These are phyloP conservation scores for Polydrusus pterygomalis DNA, from an alignment of 2,888 invertebrate species.

Conservation along the genomic window DNA sequence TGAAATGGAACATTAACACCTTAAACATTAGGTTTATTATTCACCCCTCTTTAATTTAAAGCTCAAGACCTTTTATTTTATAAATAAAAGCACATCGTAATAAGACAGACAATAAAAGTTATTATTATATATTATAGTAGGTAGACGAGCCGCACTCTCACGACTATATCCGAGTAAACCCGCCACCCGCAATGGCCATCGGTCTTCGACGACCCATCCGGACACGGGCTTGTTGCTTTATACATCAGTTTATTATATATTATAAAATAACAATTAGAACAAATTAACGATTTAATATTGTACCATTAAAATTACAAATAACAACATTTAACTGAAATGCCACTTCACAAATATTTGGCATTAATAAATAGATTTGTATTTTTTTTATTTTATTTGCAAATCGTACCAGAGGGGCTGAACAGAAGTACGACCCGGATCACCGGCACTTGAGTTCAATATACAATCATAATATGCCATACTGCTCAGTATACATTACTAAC, in stretches of 20 bases:
- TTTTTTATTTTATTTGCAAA: constrained; percentile 55
- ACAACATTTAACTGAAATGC: constrained; percentile 71
- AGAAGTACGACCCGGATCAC: constrained; percentile 52
- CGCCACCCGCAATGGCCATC: constrained; percentile 44
- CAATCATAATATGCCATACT: constrained; percentile 47
- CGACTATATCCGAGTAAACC: constrained; percentile 64
- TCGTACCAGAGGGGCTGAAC: constrained; percentile 50
- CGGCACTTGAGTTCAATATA: constrained; percentile 54
- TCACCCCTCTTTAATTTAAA: constrained; percentile 71
- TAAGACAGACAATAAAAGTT: constrained; percentile 69
- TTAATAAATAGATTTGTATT: constrained; percentile 62
- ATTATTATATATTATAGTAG: constrained; percentile 54
- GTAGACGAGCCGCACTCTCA: constrained; percentile 65
- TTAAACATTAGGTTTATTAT: constrained; percentile 68
- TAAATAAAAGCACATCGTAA: constrained; percentile 69
- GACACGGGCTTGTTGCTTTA: constrained; percentile 54
- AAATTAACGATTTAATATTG: constrained; percentile 71
- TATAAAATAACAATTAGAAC: constrained; percentile 72
- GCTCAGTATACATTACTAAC: constrained; percentile 60
- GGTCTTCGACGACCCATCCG: constrained; percentile 46
- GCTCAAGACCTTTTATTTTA: constrained; percentile 70
- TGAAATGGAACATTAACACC: constrained; percentile 68
- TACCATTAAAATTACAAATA: constrained; percentile 71
- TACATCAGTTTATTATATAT: constrained; percentile 66
- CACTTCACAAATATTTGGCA: constrained; percentile 67